These are phyloP conservation scores for Setipinna tenuifilis DNA, from an alignment of 2,797 vertebrate species.

Conservation along the genomic window DNA sequence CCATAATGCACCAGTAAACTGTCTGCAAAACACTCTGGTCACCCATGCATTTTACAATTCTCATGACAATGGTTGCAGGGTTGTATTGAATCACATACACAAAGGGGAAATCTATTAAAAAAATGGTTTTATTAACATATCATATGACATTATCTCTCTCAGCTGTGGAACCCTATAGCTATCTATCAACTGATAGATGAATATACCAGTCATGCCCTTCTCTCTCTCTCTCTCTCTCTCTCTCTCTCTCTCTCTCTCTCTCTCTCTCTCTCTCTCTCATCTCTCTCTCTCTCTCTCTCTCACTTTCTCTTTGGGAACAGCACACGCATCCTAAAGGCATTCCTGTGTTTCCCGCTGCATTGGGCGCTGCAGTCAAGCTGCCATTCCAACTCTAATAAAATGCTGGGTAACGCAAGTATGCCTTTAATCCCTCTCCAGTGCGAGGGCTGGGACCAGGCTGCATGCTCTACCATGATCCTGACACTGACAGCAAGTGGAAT, in stretches of 20 bases:
- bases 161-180: background rate
- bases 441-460: conserved; percentile 28
- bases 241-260: background rate
- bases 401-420: conserved; percentile 4
- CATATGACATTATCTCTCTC: conserved; percentile 5
- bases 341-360: background rate
- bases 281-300: no score
- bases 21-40: background rate
- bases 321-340: background rate
- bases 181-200: background rate
- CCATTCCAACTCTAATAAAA: conserved; percentile 3
- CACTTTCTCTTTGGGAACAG: background rate
- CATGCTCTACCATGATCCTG: conserved; percentile 39
- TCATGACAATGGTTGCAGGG: background rate
- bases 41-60: background rate
- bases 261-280: background rate
- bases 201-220: background rate
- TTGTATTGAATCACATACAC: background rate
- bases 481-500: conserved; percentile 45
- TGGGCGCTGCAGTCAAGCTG: background rate
- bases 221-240: background rate
- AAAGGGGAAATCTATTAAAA: background rate
- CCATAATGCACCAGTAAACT: background rate
- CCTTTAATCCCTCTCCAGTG: conserved; percentile 51
- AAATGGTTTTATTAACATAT: background rate